phyloP scores from a whole-genome alignment of 2,113 vertebrate genomes.

The Sylvietta virens region DNA sequence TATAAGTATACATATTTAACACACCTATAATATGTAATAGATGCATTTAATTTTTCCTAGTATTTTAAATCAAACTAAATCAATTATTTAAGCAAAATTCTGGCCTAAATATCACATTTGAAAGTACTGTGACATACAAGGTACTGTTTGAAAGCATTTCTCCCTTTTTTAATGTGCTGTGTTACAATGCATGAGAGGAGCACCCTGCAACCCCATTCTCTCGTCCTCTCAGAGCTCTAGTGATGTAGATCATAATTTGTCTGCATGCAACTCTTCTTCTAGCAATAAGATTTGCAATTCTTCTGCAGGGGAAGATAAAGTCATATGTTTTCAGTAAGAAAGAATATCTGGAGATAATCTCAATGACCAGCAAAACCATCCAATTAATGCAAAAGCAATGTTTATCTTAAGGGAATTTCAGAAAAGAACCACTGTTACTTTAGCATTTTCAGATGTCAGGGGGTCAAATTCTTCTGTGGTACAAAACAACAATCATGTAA shows the following conservation, averaged over 20 bases:
- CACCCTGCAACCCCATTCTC: accelerated
- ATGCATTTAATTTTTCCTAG: not conserved
- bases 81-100: not conserved
- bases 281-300: not conserved
- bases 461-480: not conserved
- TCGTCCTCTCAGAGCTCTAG: not conserved
- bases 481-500: not conserved
- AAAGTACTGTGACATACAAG: not conserved
- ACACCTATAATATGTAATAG: not conserved
- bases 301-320: not conserved
- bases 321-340: not conserved
- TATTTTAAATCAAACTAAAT: not conserved
- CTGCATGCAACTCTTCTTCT: not conserved
- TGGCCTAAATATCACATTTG: not conserved
- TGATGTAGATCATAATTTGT: not conserved
- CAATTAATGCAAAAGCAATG: not conserved
- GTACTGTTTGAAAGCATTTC: not conserved
- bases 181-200: not conserved
- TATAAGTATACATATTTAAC: not conserved
- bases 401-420: not conserved
- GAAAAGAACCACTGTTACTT: not conserved
- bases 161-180: not conserved
- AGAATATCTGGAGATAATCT: not conserved
- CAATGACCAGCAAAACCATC: not conserved
- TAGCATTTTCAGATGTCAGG: not conserved